Conservation (phyloP, 2,797 vertebrate species). For the Notamacropus eugenii region DNA sequence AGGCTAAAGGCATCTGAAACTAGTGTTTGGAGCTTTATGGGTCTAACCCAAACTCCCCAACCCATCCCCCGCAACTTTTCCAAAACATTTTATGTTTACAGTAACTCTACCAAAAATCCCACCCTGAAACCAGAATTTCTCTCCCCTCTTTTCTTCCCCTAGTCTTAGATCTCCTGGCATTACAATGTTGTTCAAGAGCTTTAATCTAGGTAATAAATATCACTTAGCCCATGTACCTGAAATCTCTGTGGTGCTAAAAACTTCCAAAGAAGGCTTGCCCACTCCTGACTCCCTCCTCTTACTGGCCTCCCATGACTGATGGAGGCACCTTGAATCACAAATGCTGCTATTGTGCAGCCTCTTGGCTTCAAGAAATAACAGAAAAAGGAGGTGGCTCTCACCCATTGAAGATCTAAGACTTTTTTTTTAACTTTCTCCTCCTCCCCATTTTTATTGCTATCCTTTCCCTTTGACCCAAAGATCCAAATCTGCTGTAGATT, state of each 20-base stretch:
- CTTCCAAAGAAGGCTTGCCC: background rate
- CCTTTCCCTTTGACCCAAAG: conserved; percentile 14
- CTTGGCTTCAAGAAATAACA: conserved; percentile 28
- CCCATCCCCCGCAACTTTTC: conserved; percentile 49
- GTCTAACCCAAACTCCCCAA: conserved; percentile 70
- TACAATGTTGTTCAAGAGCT: conserved; percentile 66
- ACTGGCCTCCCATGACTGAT: background rate
- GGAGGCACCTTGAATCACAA: background rate
- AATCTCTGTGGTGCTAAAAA: background rate
- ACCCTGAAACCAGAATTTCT: background rate
- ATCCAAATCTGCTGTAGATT: background rate
- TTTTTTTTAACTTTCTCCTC: conserved; percentile 18
- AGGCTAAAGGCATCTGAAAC: conserved; percentile 62
- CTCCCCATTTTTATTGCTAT: background rate
- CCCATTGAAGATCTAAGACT: background rate
- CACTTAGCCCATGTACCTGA: background rate
- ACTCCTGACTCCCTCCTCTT: background rate
- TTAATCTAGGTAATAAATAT: conserved; percentile 51
- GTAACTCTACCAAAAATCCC: conserved; percentile 64
- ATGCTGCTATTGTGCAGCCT: background rate
- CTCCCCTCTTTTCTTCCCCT: background rate
- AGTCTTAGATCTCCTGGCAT: background rate
- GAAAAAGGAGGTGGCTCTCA: background rate
- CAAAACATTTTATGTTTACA: conserved; percentile 63
- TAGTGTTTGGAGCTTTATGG: conserved; percentile 31